Evolutionary conservation across 2,888 invertebrate species (phyloP), one percentile per base, ranked within the genome.

Genomic region (Eristalis arbustorum): DNA sequence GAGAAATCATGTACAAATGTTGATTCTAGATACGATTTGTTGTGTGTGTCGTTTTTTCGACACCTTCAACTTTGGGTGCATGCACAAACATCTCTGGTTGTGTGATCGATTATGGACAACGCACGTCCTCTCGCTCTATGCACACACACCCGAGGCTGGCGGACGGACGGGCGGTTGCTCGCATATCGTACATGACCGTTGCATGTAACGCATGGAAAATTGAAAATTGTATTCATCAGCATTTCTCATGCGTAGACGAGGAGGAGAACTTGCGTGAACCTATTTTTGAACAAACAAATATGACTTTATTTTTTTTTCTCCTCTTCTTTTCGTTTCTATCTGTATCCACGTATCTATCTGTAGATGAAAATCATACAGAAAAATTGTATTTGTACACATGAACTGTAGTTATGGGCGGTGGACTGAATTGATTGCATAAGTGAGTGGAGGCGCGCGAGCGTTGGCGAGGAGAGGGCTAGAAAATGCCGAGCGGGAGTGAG

Each of bases 251-350:
- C 62, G 61, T 68, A 34, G 62, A 49, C 49, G 49, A 18, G 8
- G 49, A 62, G 18, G 18, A 62, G 68, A 56, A 76, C 69, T 77
- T 71, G 69, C 56, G 56, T 77, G 69, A 77, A 63, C 77, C 63
- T 78, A 78, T 64, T 78, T 78, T 78, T 78, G 71, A 71, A 71
- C 71, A 78, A 78, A 64, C 69, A 78, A 69, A 71, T 69, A 40
- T 40, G 28, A 6, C 37, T 69, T 63, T 77, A 59, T 61, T 56
- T 77, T 68, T 63, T 59, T 5, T 25, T 10, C 1, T 59, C 13
- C 59, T 0, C 10, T 59, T 10, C 10, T 23, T 11, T 59, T 4
- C 59, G 13, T 22, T 59, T 13, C 11, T 49, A 49, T 49, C 18
- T 18, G 49, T 18, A 49, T 49, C 18, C 8, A 49, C 49, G 18